Base-by-base conservation (phyloP, 92 coral and sea anemone species). In the Galaxea fascicularis region DNA sequence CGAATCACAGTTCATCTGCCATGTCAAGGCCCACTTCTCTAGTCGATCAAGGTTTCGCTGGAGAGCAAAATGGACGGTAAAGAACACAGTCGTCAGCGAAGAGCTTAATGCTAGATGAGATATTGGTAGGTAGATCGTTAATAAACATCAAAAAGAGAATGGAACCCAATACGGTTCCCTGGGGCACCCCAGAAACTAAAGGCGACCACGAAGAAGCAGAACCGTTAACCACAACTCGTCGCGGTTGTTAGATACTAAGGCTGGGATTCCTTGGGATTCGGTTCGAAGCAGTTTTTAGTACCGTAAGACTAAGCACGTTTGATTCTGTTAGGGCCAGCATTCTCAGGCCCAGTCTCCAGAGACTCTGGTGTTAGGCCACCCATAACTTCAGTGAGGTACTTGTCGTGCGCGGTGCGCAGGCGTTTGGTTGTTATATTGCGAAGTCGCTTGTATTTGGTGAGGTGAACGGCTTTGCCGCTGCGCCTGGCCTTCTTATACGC, bases 401-500 rank as follows among this genome's bases (percentile, higher is more conserved):
- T 59, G 65, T 59, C 65, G 54, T 79, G 76, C 74, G 76, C 65
- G 20, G 8, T 44, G 4, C 85, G 75, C 22, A 47, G 59, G 76
- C 85, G 65, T 70, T 65, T 79, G 56, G 75, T 53, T 64, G 85
- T 80, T 62, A 44, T 66, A 65, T 80, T 80, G 27, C 76, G 76
- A 22, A 80, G 85, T 57, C 76, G 76, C 7, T 66, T 66, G 75
- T 80, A 66, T 44, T 46, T 65, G 59, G 54, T 66, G 11, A 80
- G 47, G 28, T 80, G 85, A 8, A 62, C 59, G 60, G 71, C 75
- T 64, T 51, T 80, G 46, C 77, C 76, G 31, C 74, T 80, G 25
- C 64, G 76, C 62, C 63, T 20, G 24, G 76, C 76, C 44, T 65
- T 65, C 64, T 80, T 79, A 22, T n/a, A n/a, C n/a, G n/a, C n/a